Evolutionary conservation across 2,888 invertebrate genomes (phyloP).

Genomic region (Crocallis elinguaria): DNA sequence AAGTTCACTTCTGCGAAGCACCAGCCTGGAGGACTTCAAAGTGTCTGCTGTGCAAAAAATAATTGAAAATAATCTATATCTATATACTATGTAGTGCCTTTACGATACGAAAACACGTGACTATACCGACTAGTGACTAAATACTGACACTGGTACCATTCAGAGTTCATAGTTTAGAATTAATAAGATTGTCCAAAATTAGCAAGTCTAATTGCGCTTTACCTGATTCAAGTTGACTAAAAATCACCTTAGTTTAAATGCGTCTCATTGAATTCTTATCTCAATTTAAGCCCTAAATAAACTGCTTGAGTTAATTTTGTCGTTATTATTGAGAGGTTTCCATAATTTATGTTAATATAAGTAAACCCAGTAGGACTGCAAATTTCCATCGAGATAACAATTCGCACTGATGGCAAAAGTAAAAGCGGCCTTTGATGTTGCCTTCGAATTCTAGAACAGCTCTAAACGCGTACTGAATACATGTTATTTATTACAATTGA

Average conservation of each 20-base stretch:
- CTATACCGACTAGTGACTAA: too few relatives aligned
- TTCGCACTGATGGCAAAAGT: conserved; percentile 22
- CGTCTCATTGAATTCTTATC: conserved; percentile 12
- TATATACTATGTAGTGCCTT: too few relatives aligned
- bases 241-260: conserved; percentile 6
- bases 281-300: conserved; percentile 7
- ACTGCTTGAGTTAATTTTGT: conserved; percentile 1
- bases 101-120: not conserved
- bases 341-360: conserved; percentile 12
- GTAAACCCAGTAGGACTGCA: conserved; percentile 6
- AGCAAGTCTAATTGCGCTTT: conserved; percentile 19
- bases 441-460: conserved; percentile 19
- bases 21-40: too few relatives aligned
- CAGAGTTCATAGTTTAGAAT: conserved; percentile 14
- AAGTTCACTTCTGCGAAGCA: too few relatives aligned
- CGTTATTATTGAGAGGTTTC: not conserved
- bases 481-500: conserved; percentile 12
- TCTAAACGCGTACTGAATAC: conserved; percentile 20
- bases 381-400: conserved; percentile 24
- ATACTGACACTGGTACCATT: conserved; percentile 4
- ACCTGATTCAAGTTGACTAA: conserved; percentile 10
- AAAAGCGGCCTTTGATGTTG: conserved; percentile 26
- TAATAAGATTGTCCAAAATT: conserved; percentile 19
- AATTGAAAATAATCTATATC: too few relatives aligned
- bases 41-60: too few relatives aligned